Percentiles rank a stretch among this genome's conserved stretches.
phyloP scores from a whole-genome alignment of 2,888 invertebrate species.

The Thelaira solivaga region DNA sequence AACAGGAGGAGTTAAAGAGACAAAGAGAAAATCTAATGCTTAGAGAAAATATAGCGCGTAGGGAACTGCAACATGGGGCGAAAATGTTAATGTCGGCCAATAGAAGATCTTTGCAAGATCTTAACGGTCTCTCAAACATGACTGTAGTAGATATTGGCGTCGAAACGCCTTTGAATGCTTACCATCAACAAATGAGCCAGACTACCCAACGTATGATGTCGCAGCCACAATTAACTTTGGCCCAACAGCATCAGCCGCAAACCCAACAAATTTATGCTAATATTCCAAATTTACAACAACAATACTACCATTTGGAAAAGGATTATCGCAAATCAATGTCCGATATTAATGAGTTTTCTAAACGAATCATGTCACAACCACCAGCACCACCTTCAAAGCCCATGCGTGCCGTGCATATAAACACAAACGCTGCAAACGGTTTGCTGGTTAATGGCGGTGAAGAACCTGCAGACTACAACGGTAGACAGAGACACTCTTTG shows the following conservation, averaged over 20 bases:
- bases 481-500: constrained; percentile 66
- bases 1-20: constrained; percentile 86
- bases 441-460: constrained; percentile 58
- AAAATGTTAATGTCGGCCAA: constrained; percentile 77
- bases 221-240: constrained; percentile 61
- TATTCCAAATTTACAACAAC: constrained; percentile 71
- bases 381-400: constrained; percentile 80
- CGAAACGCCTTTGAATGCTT: constrained; percentile 40
- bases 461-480: constrained; percentile 57
- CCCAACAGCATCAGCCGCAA: constrained; percentile 65
- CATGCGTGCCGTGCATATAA: constrained; percentile 75
- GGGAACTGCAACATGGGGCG: constrained; percentile 77
- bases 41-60: constrained; percentile 81
- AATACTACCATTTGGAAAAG: constrained; percentile 75
- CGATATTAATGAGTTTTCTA: constrained; percentile 78
- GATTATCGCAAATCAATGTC: constrained; percentile 81
- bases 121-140: constrained; percentile 73
- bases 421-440: constrained; percentile 36
- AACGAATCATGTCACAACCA: constrained; percentile 69
- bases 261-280: constrained; percentile 69
- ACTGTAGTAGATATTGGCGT: constrained; percentile 66
- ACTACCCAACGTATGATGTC: constrained; percentile 12
- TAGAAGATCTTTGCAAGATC: constrained; percentile 82
- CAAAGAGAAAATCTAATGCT: constrained; percentile 85
- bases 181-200: constrained; percentile 53